A percentile compares a stretch with the other conserved stretches of the same genome.
Conservation (phyloP, 2,797 vertebrate species). For the Dendrocincla tyrannina region DNA sequence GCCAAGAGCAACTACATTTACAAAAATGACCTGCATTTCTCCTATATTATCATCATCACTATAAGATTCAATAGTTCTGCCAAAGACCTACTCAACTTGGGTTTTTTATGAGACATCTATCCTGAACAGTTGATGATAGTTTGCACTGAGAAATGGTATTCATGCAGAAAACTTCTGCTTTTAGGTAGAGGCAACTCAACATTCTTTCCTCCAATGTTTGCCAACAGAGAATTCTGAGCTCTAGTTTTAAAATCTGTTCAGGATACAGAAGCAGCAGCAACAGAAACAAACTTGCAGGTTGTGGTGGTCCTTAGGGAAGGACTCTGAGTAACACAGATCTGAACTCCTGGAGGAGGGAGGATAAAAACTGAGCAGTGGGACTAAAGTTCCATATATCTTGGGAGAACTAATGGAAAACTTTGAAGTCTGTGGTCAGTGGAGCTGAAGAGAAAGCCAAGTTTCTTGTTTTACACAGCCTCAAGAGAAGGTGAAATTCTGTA, state of each 20-base stretch:
- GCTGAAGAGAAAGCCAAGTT: background rate
- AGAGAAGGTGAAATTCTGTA: background rate
- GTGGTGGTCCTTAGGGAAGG: background rate
- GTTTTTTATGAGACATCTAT: background rate
- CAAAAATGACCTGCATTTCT: background rate
- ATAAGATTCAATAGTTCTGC: background rate
- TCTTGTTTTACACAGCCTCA: background rate
- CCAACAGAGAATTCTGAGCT: background rate
- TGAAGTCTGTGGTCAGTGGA: background rate
- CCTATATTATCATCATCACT: background rate
- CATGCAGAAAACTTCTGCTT: background rate
- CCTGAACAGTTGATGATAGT: background rate
- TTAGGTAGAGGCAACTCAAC: background rate
- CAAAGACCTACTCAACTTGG: background rate
- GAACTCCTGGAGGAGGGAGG: background rate
- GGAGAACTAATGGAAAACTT: background rate
- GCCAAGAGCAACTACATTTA: background rate
- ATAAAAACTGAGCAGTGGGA: background rate
- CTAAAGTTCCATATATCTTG: background rate
- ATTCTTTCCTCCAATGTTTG: background rate
- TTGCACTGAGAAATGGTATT: background rate
- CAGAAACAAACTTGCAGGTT: background rate
- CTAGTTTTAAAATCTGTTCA: background rate
- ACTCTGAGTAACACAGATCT: background rate
- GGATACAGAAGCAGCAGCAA: background rate